These are phyloP conservation scores for Hylaeus volcanicus DNA, from an alignment of 1,140 invertebrate species.

Conservation along the genomic window DNA sequence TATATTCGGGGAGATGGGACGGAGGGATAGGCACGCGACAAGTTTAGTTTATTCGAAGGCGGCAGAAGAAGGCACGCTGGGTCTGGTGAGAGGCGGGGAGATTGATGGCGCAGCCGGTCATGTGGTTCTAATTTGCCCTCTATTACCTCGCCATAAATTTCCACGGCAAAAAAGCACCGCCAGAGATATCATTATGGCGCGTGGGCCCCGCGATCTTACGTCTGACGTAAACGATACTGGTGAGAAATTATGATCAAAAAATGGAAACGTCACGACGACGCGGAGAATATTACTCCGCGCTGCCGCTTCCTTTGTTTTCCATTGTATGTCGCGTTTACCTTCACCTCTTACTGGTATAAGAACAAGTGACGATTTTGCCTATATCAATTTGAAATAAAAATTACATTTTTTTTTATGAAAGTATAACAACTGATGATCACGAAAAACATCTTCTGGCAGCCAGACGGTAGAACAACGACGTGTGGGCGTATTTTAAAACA, in stretches of 20 bases:
- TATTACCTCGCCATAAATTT: constrained; percentile 72
- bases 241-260: constrained; percentile 40
- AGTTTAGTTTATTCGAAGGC: constrained; percentile 62
- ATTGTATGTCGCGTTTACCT: too few species aligned
- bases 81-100: constrained; percentile 44
- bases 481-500: too few species aligned
- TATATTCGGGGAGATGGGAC: constrained; percentile 32
- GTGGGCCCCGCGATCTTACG: constrained; percentile 46
- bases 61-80: constrained; percentile 23
- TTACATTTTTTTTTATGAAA: too few species aligned
- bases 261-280: constrained; percentile 8
- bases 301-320: too few species aligned
- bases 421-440: too few species aligned
- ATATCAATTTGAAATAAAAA: too few species aligned
- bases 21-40: constrained; percentile 47
- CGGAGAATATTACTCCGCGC: too few species aligned
- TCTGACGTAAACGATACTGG: constrained; percentile 48
- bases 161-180: constrained; percentile 51
- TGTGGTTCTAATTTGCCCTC: constrained; percentile 74
- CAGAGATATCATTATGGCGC: constrained; percentile 62
- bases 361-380: too few species aligned
- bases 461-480: too few species aligned
- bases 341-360: too few species aligned
- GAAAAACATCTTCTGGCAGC: too few species aligned
- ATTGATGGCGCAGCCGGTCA: constrained; percentile 69